Evolutionary conservation across 2,113 vertebrate genomes (phyloP).

Genomic region (Xenopus borealis): DNA sequence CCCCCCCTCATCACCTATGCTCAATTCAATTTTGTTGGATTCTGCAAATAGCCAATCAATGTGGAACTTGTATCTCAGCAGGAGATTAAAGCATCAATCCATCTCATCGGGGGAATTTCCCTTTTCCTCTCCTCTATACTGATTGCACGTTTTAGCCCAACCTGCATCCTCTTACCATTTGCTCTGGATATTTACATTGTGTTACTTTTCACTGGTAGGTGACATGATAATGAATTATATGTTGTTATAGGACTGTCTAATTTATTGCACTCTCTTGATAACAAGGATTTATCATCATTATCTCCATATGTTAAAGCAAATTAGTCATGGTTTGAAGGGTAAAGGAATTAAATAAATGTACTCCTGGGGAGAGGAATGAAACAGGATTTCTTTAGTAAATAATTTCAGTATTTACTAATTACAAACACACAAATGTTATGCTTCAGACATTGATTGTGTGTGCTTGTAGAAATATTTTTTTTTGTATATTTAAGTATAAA

Average conservation of each 20-base stretch:
- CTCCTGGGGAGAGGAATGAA: slow-evolving; percentile 41
- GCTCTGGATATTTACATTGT: slow-evolving; percentile 30
- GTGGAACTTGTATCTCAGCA: slow-evolving; percentile 48
- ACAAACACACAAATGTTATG: no score
- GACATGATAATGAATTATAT: slow-evolving; percentile 44
- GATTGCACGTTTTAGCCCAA: slow-evolving; percentile 12
- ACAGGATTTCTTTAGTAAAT: slow-evolving; percentile 30
- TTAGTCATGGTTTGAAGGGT: slow-evolving; percentile 41
- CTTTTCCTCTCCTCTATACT: slow-evolving; percentile 15
- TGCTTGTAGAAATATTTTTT: no score
- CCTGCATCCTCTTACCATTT: slow-evolving; percentile 45
- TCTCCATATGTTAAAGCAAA: slow-evolving; percentile 44
- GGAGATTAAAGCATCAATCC: slow-evolving; percentile 47
- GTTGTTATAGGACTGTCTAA: slow-evolving; percentile 49
- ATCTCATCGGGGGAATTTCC: slow-evolving; percentile 36
- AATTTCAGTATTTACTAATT: slow-evolving; percentile 30
- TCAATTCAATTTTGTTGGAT: slow-evolving; percentile 61
- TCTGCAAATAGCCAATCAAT: slow-evolving; percentile 57
- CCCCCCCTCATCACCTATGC: slow-evolving; percentile 52
- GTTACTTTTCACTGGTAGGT: slow-evolving; percentile 38
- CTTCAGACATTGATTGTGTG: no score
- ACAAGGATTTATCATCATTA: slow-evolving; percentile 50
- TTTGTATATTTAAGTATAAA: no score
- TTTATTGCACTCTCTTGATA: slow-evolving; percentile 48
- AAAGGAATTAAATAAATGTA: slow-evolving; percentile 26